A percentile compares a stretch with the other conserved stretches of the same genome.
phyloP scores from a whole-genome alignment of 2,113 vertebrate genomes.

The Pomatorhinus ruficollis region DNA sequence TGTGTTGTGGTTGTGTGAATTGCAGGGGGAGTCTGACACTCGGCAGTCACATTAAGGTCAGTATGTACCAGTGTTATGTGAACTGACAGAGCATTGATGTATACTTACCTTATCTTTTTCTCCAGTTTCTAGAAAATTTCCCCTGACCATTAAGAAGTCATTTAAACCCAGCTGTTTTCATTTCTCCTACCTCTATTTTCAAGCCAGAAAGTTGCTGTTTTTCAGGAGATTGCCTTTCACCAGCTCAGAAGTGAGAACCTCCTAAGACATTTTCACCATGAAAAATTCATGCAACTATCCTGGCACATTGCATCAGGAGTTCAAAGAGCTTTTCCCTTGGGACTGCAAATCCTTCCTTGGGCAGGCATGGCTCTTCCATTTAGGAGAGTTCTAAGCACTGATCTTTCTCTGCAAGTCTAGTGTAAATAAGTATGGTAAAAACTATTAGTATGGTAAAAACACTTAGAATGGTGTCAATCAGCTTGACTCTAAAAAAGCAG shows the following conservation, averaged over 20 bases:
- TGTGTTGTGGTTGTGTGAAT: neutral
- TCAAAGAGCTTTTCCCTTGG: neutral
- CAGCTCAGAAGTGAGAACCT: neutral
- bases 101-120: neutral
- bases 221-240: neutral
- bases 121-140: neutral
- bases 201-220: neutral
- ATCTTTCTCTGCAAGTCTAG: neutral
- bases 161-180: neutral
- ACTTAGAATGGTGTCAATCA: neutral
- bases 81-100: neutral
- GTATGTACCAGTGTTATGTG: rapidly evolving
- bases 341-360: neutral
- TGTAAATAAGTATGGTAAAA: neutral
- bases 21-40: neutral
- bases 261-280: neutral
- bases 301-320: neutral
- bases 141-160: neutral
- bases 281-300: neutral
- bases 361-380: neutral
- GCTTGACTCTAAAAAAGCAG: neutral
- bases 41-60: neutral
- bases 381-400: neutral
- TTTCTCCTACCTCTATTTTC: neutral
- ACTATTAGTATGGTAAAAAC: neutral